These are phyloP conservation scores for Tetraneura akinire DNA, from an alignment of 1,140 invertebrate species.

Conservation along the genomic window DNA sequence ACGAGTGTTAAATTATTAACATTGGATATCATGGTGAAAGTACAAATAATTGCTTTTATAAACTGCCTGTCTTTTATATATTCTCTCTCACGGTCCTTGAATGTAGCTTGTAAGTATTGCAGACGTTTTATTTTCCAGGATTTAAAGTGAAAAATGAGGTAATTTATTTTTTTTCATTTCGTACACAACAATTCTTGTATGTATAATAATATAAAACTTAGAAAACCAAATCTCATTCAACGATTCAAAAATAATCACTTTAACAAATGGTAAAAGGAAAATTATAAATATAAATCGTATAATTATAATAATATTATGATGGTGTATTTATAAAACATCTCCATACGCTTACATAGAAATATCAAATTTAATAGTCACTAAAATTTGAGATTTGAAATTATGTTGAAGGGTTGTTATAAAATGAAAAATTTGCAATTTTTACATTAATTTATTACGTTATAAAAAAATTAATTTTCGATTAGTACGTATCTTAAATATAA, in stretches of 20 bases:
- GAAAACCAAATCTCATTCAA: background rate
- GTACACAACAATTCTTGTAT: background rate
- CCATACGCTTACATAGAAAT: too few relatives aligned
- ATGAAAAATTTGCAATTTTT: too few relatives aligned
- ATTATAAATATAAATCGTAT: too few relatives aligned
- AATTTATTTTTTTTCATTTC: conserved; percentile 23
- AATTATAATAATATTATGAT: too few relatives aligned
- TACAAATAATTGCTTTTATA: background rate
- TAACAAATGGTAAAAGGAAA: too few relatives aligned
- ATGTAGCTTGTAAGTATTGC: background rate
- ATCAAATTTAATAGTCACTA: too few relatives aligned
- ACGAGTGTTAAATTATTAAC: conserved; percentile 8
- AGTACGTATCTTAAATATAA: too few relatives aligned
- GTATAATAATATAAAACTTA: background rate
- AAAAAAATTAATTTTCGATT: too few relatives aligned
- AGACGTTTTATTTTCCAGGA: background rate
- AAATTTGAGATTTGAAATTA: too few relatives aligned
- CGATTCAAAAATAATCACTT: conserved; percentile 6
- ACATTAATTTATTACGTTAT: too few relatives aligned
- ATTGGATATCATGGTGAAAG: background rate
- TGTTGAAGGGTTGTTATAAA: too few relatives aligned
- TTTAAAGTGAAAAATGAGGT: conserved; percentile 20
- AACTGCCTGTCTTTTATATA: conserved; percentile 11
- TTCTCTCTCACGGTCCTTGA: background rate
- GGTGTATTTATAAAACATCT: too few relatives aligned